Evolutionary conservation across 2,888 invertebrate species (phyloP), one percentile per base, ranked within the genome.

Genomic region (Hyles lineata): DNA sequence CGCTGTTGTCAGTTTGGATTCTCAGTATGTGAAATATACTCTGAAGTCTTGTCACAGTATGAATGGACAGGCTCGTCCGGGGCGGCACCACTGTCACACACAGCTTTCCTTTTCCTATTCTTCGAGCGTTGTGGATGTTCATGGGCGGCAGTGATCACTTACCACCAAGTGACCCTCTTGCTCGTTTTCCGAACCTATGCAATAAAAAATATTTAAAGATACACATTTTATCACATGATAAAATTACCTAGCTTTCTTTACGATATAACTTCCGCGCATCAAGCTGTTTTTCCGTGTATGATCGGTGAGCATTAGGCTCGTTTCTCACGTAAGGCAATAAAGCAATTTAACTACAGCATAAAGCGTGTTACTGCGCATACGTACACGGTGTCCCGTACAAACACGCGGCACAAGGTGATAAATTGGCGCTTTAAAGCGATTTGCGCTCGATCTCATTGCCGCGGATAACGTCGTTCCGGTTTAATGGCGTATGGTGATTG

Each of bases 351-450:
- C 67, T 43, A 23, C 23, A 15, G 43, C 23, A 50, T 67, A 67
- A 67, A 67, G 43, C 23, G 23, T 50, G 23, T 23, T 19, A 63
- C 19, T 11, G 43, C 67, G 43, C 43, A 67, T 25, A 29, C 32
- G 32, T 19, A 55, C 55, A 55, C 55, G 55, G 55, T 55, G 55
- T 55, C 35, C 52, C 71, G 50, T 21, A 60, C 60, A 35, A 21
- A 60, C 7, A 71, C 43, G 43, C 63, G 62, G 35, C 32, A 52
- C 50, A 21, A 72, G 63, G 69, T 70, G 72, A 70, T 70, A 79
- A 77, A 72, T 72, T 72, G 72, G 77, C 76, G 73, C 74, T 81
- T 76, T 72, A 70, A 74, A 76, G 74, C 70, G 73, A 73, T 78
- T 74, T 76, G 71, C 72, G 77, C 73, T 77, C 72, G 74, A 79